These are phyloP conservation scores for Clarias magur DNA, from an alignment of 2,113 vertebrate species.

Conservation along the genomic window DNA sequence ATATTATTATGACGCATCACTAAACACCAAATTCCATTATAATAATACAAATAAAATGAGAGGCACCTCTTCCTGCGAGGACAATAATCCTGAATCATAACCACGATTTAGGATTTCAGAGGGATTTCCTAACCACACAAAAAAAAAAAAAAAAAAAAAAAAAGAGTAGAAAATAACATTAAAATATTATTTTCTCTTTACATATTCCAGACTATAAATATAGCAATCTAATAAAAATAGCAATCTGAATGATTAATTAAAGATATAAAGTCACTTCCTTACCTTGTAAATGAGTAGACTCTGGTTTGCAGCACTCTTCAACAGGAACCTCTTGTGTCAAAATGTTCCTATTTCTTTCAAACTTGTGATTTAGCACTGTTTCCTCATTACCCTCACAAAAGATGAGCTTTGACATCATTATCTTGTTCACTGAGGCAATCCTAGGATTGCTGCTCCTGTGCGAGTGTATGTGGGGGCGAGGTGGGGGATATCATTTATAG, in stretches of 20 bases:
- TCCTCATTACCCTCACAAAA: constrained; percentile 71
- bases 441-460: constrained; percentile 64
- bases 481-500: background rate
- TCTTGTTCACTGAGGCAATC: constrained; percentile 59
- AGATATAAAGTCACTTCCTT: background rate
- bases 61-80: constrained; percentile 24
- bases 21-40: background rate
- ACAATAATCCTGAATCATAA: background rate
- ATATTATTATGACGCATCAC: background rate
- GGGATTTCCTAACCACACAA: constrained; percentile 51
- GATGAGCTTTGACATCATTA: constrained; percentile 64
- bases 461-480: too few relatives aligned
- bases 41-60: background rate
- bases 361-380: constrained; percentile 71
- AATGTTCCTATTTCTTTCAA: constrained; percentile 58
- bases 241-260: background rate
- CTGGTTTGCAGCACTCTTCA: background rate
- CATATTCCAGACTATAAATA: background rate
- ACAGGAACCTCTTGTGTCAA: constrained; percentile 56
- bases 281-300: constrained; percentile 62
- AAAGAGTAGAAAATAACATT: background rate
- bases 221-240: background rate
- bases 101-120: constrained; percentile 28
- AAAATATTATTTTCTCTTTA: background rate
- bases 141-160: background rate